These are phyloP conservation scores for Rattus norvegicus DNA, from an alignment of 2,113 vertebrate genomes.

Conservation along the genomic window DNA sequence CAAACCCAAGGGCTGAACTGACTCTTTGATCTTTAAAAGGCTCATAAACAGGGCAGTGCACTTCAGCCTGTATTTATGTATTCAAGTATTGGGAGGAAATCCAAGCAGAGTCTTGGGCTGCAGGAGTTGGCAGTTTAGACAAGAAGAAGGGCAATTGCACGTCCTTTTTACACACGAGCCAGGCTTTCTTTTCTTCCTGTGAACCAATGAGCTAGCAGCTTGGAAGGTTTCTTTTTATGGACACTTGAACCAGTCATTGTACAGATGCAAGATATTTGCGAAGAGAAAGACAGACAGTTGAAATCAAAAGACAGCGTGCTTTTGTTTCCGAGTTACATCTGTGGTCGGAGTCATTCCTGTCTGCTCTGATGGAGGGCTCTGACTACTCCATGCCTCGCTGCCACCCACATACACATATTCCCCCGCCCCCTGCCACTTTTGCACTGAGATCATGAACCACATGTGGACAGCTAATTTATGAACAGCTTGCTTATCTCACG, in stretches of 20 bases:
- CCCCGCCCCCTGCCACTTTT: background rate
- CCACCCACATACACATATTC: background rate
- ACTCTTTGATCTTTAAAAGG: constrained; percentile 79
- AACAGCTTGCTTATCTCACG: background rate
- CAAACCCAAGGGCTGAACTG: constrained; percentile 65
- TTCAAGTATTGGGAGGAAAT: constrained; percentile 66
- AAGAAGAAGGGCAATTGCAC: constrained; percentile 31
- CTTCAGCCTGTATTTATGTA: constrained; percentile 71
- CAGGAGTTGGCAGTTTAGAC: constrained; percentile 49
- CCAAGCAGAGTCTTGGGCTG: constrained; percentile 51
- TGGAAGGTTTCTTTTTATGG: constrained; percentile 21
- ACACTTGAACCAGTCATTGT: constrained; percentile 39
- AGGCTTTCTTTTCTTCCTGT: constrained; percentile 3
- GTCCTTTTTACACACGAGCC: constrained; percentile 32
- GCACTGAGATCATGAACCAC: background rate
- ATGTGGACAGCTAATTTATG: constrained; percentile 32
- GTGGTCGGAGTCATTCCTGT: background rate
- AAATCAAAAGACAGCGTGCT: constrained; percentile 44
- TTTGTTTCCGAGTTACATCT: constrained; percentile 46
- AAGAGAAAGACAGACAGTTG: constrained; percentile 47
- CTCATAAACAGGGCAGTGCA: constrained; percentile 62
- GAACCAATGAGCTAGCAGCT: constrained; percentile 51
- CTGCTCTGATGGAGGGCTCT: background rate
- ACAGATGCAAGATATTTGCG: background rate
- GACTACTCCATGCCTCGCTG: background rate